Conservation (phyloP, 2,797 vertebrate species). For the Taenioides sp. region DNA sequence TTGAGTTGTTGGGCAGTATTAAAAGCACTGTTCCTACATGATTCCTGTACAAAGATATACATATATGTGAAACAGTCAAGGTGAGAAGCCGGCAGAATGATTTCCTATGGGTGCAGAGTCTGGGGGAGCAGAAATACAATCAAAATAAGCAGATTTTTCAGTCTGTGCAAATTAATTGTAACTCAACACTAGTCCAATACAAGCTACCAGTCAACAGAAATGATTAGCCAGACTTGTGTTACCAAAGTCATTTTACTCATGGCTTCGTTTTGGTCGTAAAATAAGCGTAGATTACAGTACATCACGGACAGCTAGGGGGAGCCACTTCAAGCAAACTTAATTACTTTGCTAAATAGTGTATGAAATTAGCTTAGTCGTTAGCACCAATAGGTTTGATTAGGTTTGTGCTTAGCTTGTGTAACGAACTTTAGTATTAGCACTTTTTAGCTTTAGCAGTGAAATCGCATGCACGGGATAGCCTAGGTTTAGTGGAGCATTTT, state of each 20-base stretch:
- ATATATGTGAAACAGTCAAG: slow-evolving; percentile 72
- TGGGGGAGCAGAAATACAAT: slow-evolving; percentile 38
- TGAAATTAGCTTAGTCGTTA: neutral
- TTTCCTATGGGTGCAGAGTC: slow-evolving; percentile 44
- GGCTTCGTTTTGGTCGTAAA: neutral
- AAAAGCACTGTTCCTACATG: slow-evolving; percentile 64
- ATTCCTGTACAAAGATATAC: slow-evolving; percentile 74
- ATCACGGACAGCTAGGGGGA: neutral
- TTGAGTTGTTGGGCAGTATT: slow-evolving; percentile 54
- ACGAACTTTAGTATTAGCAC: neutral
- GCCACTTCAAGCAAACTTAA: neutral
- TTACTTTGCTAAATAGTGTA: neutral
- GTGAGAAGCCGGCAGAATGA: slow-evolving; percentile 51
- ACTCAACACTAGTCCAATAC: slow-evolving; percentile 14
- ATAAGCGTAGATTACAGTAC: neutral
- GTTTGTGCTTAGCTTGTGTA: slow-evolving; percentile 1
- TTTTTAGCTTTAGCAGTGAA: neutral
- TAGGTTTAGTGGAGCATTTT: neutral
- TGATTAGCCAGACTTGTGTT: neutral
- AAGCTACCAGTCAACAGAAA: neutral
- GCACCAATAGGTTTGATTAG: neutral
- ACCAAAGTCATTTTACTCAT: neutral
- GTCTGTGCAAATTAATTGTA: slow-evolving; percentile 35
- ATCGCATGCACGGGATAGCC: neutral
- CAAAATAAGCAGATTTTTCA: slow-evolving; percentile 32